Percentiles rank a stretch among this genome's conserved stretches.
Evolutionary conservation across 2,888 invertebrate genomes (phyloP).

Genomic region (Pherbina coryleti): DNA sequence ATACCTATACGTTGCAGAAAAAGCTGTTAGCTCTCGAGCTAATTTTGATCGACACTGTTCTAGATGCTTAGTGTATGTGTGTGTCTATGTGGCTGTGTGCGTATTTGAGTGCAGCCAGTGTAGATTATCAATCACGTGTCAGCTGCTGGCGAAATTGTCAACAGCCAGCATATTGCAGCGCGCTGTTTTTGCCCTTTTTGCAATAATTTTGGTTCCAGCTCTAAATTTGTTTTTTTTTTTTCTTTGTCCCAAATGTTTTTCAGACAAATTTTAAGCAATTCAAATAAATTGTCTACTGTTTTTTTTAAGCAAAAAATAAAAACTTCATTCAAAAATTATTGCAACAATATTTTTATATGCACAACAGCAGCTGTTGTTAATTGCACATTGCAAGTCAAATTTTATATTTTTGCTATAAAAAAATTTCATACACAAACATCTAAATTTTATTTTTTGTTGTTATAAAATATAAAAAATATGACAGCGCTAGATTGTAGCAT

Average conservation of each 20-base stretch:
- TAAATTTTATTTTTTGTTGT: background rate
- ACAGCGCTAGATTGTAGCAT: background rate
- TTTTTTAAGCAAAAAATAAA: background rate
- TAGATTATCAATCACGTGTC: slow-evolving; percentile 25
- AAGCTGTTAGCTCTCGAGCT: too few species aligned
- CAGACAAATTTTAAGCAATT: background rate
- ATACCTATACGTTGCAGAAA: too few species aligned
- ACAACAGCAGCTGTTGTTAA: slow-evolving; percentile 21
- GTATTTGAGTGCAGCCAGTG: background rate
- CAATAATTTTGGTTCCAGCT: background rate
- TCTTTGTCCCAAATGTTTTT: background rate
- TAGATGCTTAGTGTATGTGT: background rate
- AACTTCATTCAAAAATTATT: background rate
- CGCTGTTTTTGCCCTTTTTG: background rate
- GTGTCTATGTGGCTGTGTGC: background rate
- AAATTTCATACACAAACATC: background rate
- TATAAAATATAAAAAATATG: background rate
- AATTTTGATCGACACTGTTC: too few species aligned
- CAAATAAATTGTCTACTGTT: background rate
- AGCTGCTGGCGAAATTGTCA: slow-evolving; percentile 23
- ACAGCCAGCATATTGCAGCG: background rate
- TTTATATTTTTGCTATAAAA: background rate
- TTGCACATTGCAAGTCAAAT: background rate
- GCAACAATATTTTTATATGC: background rate
- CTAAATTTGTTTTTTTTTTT: background rate